Percentiles rank a stretch among this genome's conserved stretches.
Conservation (phyloP, 92 coral and sea anemone species). For the Meandrina meandrites region DNA sequence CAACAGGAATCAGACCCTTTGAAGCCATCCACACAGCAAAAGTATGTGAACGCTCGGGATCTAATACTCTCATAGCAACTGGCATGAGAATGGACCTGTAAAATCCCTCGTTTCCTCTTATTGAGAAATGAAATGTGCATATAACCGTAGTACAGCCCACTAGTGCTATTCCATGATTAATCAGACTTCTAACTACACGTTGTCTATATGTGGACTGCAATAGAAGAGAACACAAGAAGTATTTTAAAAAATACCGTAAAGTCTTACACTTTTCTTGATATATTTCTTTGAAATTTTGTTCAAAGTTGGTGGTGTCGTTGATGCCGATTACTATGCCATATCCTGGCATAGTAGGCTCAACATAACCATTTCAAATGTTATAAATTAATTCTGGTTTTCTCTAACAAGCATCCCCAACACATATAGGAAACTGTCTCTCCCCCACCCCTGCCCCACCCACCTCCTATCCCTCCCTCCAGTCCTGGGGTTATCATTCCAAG, state of each 20-base stretch:
- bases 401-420: too few species aligned
- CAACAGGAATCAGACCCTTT: conserved; percentile 81
- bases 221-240: background rate
- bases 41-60: conserved; percentile 86
- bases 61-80: conserved; percentile 58
- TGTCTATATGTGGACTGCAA: conserved; percentile 54
- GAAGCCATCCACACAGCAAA: conserved; percentile 89
- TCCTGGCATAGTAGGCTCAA: too few species aligned
- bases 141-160: conserved; percentile 73
- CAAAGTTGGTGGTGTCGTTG: background rate
- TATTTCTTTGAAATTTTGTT: background rate
- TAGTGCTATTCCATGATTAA: conserved; percentile 67
- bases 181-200: conserved; percentile 53
- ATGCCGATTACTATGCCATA: too few species aligned
- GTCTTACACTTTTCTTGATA: background rate
- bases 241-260: background rate
- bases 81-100: conserved; percentile 84
- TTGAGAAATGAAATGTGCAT: conserved; percentile 65
- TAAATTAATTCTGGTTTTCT: too few species aligned
- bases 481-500: too few species aligned
- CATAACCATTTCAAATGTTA: too few species aligned
- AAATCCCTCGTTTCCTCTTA: conserved; percentile 81
- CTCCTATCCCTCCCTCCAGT: too few species aligned
- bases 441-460: too few species aligned
- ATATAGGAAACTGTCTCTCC: too few species aligned